phyloP scores from a whole-genome alignment of 2,797 vertebrate genomes.

The Loriculus beryllinus region DNA sequence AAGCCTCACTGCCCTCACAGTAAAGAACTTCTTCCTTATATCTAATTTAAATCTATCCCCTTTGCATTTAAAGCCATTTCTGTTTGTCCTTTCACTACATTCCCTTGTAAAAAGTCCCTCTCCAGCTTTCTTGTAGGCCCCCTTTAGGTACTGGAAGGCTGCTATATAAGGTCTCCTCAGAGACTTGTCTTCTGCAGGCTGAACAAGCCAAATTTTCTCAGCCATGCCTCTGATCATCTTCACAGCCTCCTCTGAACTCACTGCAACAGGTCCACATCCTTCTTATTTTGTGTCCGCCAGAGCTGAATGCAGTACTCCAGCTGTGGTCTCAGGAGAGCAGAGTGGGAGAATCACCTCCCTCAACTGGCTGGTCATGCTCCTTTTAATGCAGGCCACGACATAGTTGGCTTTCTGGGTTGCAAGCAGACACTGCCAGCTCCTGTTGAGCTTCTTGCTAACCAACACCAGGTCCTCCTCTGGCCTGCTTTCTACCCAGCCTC shows the following conservation, averaged over 20 bases:
- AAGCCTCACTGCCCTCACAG: background rate
- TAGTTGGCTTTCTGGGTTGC: background rate
- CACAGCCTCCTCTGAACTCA: background rate
- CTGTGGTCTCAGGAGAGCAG: background rate
- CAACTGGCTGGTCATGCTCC: background rate
- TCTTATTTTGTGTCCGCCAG: background rate
- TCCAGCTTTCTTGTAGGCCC: background rate
- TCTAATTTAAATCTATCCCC: too few relatives aligned
- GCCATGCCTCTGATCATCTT: background rate
- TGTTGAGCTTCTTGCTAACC: background rate
- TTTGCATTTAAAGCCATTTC: too few relatives aligned
- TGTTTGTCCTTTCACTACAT: too few relatives aligned
- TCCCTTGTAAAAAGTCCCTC: background rate
- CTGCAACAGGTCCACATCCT: background rate
- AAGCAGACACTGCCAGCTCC: accelerated
- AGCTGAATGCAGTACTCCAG: too few relatives aligned
- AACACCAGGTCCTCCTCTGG: background rate
- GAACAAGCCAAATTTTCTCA: background rate
- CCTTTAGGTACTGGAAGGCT: too few relatives aligned
- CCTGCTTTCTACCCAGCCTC: background rate
- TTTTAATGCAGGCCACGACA: background rate
- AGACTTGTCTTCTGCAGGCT: background rate
- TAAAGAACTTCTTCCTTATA: too few relatives aligned
- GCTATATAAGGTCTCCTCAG: background rate
- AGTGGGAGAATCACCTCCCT: background rate